Evolutionary conservation across 1,140 invertebrate genomes (phyloP).

Genomic region (Lysiphlebus fabarum): DNA sequence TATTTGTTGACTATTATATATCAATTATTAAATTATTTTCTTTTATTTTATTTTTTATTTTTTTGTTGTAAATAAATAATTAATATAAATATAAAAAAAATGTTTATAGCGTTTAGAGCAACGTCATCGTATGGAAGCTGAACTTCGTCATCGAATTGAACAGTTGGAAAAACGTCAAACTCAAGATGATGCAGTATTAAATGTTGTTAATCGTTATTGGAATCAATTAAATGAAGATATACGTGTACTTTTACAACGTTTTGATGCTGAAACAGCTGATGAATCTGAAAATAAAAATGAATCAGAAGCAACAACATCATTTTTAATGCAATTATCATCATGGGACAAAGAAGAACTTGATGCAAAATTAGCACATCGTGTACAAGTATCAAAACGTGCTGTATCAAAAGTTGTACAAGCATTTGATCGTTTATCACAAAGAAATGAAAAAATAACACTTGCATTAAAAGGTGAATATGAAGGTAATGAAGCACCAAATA

Average conservation of each 20-base stretch:
- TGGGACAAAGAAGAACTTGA: conserved; percentile 98
- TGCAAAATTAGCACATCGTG: conserved; percentile 90
- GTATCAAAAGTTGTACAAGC: conserved; percentile 95
- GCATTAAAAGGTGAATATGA: conserved; percentile 81
- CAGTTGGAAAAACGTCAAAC: conserved; percentile 95
- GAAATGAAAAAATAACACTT: conserved; percentile 87
- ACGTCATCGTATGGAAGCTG: conserved; percentile 82
- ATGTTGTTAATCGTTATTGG: conserved; percentile 98
- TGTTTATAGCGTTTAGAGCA: conserved; percentile 76
- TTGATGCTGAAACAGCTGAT: conserved; percentile 96
- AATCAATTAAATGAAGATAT: conserved; percentile 97
- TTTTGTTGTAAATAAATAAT: background rate
- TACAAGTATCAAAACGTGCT: conserved; percentile 88
- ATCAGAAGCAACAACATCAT: conserved; percentile 94
- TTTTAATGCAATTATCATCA: conserved; percentile 92
- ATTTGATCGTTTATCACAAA: conserved; percentile 89
- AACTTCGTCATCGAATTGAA: conserved; percentile 88
- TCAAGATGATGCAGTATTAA: conserved; percentile 95
- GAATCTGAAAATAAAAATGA: conserved; percentile 95
- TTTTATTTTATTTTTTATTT: conserved; percentile 1
- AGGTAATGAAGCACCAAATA: conserved; percentile 65
- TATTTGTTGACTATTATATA: background rate
- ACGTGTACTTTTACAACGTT: conserved; percentile 86
- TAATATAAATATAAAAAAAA: background rate
- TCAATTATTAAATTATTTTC: background rate